Percentiles rank a stretch among this genome's conserved stretches.
Conservation (phyloP, 2,888 invertebrate genomes). For the Cantharis lateralis region DNA sequence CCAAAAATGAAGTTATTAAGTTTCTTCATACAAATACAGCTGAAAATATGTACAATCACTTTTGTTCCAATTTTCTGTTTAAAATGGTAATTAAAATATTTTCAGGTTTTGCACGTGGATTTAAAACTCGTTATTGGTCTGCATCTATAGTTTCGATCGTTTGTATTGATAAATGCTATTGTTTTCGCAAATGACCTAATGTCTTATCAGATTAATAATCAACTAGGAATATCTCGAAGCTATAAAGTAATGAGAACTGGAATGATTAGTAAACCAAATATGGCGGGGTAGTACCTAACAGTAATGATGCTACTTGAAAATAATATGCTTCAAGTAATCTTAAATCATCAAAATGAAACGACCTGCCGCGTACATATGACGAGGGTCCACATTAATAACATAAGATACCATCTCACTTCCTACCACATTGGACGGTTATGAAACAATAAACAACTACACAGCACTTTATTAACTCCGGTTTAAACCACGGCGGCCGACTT, state of each 20-base stretch:
- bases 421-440: conserved; percentile 46
- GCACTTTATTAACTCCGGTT: conserved; percentile 38
- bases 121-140: too few species aligned
- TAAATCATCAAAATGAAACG: conserved; percentile 54
- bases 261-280: conserved; percentile 50
- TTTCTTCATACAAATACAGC: too few species aligned
- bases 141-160: neutral
- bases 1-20: too few species aligned
- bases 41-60: too few species aligned
- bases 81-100: neutral
- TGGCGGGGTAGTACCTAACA: conserved; percentile 40
- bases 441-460: conserved; percentile 47
- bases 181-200: neutral
- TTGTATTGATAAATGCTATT: neutral
- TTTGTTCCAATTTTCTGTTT: too few species aligned
- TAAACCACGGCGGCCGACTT: conserved; percentile 20
- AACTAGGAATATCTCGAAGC: neutral
- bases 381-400: conserved; percentile 52
- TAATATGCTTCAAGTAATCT: conserved; percentile 49
- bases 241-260: conserved; percentile 29
- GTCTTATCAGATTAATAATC: neutral
- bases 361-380: conserved; percentile 49
- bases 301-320: conserved; percentile 50
- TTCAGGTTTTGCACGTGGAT: neutral
- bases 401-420: conserved; percentile 50